Evolutionary conservation across 2,113 vertebrate genomes (phyloP).

Genomic region (Stictonetta naevosa): DNA sequence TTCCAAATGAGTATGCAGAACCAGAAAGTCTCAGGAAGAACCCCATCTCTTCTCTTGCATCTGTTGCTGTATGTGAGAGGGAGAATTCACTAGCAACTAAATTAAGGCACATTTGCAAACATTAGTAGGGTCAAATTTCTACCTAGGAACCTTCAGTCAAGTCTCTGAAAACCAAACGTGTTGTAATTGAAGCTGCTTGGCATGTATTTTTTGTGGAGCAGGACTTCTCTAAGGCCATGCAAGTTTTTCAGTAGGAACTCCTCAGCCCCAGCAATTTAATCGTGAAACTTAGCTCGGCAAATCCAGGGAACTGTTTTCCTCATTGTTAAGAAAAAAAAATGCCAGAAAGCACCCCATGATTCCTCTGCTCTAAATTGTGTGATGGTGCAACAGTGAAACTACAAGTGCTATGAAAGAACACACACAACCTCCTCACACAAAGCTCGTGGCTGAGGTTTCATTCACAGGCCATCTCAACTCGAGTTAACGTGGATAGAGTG

Average conservation of each 20-base stretch:
- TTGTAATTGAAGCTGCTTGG: not conserved
- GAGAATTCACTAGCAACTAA: not conserved
- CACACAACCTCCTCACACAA: not conserved
- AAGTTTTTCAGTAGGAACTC: not conserved
- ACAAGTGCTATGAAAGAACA: rapidly evolving
- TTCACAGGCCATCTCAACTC: not conserved
- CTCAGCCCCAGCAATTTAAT: not conserved
- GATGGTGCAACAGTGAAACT: rapidly evolving
- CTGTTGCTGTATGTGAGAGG: slow-evolving; percentile 3
- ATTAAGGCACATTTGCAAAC: not conserved
- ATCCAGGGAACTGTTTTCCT: not conserved
- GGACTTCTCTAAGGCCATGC: not conserved
- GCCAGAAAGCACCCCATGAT: not conserved
- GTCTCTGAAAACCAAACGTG: not conserved
- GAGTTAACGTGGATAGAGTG: not conserved
- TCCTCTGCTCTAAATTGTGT: not conserved
- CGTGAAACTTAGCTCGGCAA: not conserved
- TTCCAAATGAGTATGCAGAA: slow-evolving; percentile 48
- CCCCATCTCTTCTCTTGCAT: slow-evolving; percentile 18
- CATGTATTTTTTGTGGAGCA: not conserved
- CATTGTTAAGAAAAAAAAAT: not conserved
- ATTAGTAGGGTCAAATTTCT: not conserved
- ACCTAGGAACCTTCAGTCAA: not conserved
- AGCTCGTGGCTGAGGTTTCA: not conserved
- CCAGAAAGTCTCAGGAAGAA: slow-evolving; percentile 27